Conservation (phyloP, 2,888 invertebrate genomes). For the Clitarchus hookeri region DNA sequence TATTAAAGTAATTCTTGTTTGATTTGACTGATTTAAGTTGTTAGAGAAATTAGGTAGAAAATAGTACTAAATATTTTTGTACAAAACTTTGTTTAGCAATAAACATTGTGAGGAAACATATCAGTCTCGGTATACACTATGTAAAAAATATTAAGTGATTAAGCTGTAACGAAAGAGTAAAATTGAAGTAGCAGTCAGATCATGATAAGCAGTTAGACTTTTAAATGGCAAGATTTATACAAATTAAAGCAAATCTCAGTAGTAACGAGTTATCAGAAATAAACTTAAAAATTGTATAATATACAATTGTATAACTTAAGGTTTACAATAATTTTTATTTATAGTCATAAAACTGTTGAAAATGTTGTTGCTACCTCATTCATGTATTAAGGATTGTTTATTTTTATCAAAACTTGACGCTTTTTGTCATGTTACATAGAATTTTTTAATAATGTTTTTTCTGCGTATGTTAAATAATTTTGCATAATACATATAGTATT, state of each 20-base stretch:
- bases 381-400: neutral
- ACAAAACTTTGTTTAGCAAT: slow-evolving; percentile 25
- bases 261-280: neutral
- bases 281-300: neutral
- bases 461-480: neutral
- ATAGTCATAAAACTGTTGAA: neutral
- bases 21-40: neutral
- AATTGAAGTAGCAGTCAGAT: neutral
- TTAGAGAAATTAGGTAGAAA: neutral
- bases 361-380: neutral
- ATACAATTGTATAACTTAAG: neutral
- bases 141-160: neutral
- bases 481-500: no score
- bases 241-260: neutral
- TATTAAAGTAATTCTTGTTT: neutral
- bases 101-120: slow-evolving; percentile 7
- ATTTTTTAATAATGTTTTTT: neutral
- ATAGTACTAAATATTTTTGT: slow-evolving; percentile 17
- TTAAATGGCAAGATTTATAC: neutral
- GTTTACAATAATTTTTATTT: neutral
- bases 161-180: neutral
- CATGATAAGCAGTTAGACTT: neutral
- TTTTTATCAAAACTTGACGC: neutral
- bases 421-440: neutral
- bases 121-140: neutral